phyloP scores from a whole-genome alignment of 1,140 invertebrate species.

The Rhagoletis pomonella region DNA sequence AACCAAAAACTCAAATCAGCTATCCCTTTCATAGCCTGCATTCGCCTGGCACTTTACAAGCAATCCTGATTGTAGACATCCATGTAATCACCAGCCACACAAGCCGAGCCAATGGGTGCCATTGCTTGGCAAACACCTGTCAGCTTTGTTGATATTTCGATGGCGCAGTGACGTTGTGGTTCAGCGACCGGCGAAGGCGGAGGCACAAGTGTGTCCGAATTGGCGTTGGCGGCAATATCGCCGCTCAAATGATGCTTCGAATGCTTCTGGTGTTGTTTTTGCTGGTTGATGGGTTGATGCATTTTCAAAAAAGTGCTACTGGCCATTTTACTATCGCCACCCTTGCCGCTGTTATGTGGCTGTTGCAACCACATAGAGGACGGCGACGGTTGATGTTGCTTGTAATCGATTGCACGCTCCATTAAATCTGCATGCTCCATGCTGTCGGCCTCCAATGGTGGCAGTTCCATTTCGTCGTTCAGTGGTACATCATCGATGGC shows the following conservation, averaged over 20 bases:
- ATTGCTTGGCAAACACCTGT: slow-evolving; percentile 67
- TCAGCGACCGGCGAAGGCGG: slow-evolving; percentile 56
- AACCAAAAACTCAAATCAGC: neutral
- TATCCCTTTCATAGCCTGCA: neutral
- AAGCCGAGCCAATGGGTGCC: slow-evolving; percentile 63
- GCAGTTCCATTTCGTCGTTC: neutral
- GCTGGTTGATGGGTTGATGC: neutral
- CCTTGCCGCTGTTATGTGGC: neutral
- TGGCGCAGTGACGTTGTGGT: slow-evolving; percentile 61
- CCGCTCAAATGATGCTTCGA: slow-evolving; percentile 15
- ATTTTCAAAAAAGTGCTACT: slow-evolving; percentile 10
- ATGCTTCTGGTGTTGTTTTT: neutral
- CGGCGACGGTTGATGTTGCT: neutral
- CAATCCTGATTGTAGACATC: slow-evolving; percentile 65
- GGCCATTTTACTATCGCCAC: neutral
- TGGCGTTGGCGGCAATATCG: neutral
- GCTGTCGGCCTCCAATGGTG: neutral
- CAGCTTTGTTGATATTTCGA: slow-evolving; percentile 68
- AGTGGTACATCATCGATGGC: slow-evolving; percentile 13
- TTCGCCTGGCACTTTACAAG: slow-evolving; percentile 50
- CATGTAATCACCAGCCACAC: slow-evolving; percentile 70
- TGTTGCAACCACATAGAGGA: slow-evolving; percentile 10
- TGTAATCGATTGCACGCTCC: slow-evolving; percentile 39
- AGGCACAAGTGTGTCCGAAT: neutral
- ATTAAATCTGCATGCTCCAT: slow-evolving; percentile 38